A percentile compares a stretch with the other conserved stretches of the same genome.
Conservation (phyloP, 2,888 invertebrate species). For the Aspidiotus destructor region DNA sequence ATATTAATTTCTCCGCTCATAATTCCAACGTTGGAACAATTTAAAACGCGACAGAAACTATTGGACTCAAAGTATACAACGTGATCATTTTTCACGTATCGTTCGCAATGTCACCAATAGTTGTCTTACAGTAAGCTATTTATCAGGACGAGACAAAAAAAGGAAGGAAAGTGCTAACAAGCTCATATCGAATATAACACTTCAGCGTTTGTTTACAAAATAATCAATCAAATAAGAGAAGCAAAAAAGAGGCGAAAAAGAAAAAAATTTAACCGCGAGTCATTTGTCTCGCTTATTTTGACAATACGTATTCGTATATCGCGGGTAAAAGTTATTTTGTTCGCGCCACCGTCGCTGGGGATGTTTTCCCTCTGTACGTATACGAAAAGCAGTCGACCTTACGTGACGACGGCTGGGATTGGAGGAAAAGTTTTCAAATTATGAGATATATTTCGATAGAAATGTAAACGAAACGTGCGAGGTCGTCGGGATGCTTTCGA, state of each 20-base stretch:
- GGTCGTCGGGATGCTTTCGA: too few species aligned
- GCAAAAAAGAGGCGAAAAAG: not conserved
- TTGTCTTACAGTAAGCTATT: not conserved
- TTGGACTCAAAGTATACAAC: too few species aligned
- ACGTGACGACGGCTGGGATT: too few species aligned
- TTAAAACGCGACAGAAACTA: too few species aligned
- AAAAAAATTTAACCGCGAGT: not conserved
- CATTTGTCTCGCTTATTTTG: constrained; percentile 4
- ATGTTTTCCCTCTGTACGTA: not conserved
- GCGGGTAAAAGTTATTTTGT: not conserved
- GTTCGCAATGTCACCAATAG: not conserved
- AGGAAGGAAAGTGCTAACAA: constrained; percentile 1
- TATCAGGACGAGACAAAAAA: not conserved
- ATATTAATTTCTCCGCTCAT: too few species aligned
- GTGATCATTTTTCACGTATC: constrained; percentile 1
- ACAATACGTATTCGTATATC: constrained; percentile 2
- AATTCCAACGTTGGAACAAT: too few species aligned
- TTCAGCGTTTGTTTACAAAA: constrained; percentile 4
- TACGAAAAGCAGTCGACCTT: too few species aligned
- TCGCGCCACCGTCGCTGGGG: not conserved
- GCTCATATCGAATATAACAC: constrained; percentile 1
- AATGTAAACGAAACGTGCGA: too few species aligned
- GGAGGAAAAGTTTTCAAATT: too few species aligned
- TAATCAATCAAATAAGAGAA: not conserved
- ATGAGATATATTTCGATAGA: too few species aligned